These are phyloP conservation scores for Sphaerophoria rueppellii DNA, from an alignment of 2,888 invertebrate species.

Conservation along the genomic window DNA sequence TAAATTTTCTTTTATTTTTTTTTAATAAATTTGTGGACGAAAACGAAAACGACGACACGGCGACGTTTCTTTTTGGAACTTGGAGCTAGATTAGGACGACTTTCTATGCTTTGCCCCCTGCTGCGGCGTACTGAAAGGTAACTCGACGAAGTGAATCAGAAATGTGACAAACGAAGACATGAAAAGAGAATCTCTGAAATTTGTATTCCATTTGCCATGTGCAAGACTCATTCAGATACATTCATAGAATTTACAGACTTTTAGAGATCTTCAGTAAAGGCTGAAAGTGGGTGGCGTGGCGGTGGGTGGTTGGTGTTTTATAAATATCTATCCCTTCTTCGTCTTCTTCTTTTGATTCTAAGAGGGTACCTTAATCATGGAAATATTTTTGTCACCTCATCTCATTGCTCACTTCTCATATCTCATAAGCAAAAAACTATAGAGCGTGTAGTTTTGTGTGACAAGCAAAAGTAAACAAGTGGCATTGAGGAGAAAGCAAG, in stretches of 20 bases:
- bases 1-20: no score
- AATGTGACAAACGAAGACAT: conserved; percentile 36
- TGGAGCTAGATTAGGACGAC: conserved; percentile 19
- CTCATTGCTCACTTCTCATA: no score
- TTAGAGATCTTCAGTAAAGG: background rate
- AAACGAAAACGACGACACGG: no score
- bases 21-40: no score
- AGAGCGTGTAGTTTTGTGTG: conserved; percentile 29
- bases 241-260: conserved; percentile 36
- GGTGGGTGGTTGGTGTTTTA: background rate
- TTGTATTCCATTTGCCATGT: conserved; percentile 66
- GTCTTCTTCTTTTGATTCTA: background rate
- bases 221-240: conserved; percentile 60
- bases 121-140: conserved; percentile 28
- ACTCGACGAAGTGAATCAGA: conserved; percentile 15
- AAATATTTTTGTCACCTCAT: background rate
- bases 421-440: no score
- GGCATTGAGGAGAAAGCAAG: conserved; percentile 72
- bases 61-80: background rate
- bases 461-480: conserved; percentile 68
- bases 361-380: background rate
- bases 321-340: background rate
- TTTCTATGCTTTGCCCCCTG: conserved; percentile 59
- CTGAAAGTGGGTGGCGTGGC: background rate
- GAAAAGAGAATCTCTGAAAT: conserved; percentile 31